phyloP scores from a whole-genome alignment of 1,140 invertebrate species.

The Temnothorax longispinosus region DNA sequence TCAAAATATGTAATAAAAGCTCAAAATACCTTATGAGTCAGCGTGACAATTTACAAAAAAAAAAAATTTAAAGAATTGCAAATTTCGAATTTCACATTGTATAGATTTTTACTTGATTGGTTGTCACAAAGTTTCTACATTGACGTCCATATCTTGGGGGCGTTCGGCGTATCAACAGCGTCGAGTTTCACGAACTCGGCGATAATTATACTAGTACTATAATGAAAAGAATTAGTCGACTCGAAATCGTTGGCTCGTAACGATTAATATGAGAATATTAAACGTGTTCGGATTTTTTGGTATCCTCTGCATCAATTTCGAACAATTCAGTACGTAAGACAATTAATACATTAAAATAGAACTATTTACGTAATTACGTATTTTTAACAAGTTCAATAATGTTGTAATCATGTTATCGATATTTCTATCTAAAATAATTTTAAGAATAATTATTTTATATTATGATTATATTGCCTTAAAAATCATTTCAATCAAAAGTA shows the following conservation, averaged over 20 bases:
- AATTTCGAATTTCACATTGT: neutral
- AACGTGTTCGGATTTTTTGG: slow-evolving; percentile 44
- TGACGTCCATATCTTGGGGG: slow-evolving; percentile 41
- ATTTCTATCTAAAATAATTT: slow-evolving; percentile 7
- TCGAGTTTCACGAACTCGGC: slow-evolving; percentile 65
- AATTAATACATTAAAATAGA: neutral
- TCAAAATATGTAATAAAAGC: neutral
- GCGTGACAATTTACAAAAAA: neutral
- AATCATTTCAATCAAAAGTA: neutral
- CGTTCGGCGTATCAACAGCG: slow-evolving; percentile 58
- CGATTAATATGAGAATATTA: slow-evolving; percentile 60
- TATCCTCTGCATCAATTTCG: neutral
- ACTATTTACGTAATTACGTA: neutral
- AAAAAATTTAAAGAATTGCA: neutral
- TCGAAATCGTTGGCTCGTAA: slow-evolving; percentile 51
- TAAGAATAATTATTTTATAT: neutral
- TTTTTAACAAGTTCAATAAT: slow-evolving; percentile 28
- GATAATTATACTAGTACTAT: slow-evolving; percentile 43
- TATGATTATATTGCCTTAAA: neutral
- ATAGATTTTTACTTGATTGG: neutral
- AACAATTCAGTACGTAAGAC: slow-evolving; percentile 56
- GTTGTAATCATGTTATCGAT: neutral
- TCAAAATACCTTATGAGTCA: neutral
- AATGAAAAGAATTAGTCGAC: slow-evolving; percentile 54
- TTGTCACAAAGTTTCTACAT: neutral